These are phyloP conservation scores for Pangasianodon gigas DNA, from an alignment of 2,113 vertebrate genomes.

Conservation along the genomic window DNA sequence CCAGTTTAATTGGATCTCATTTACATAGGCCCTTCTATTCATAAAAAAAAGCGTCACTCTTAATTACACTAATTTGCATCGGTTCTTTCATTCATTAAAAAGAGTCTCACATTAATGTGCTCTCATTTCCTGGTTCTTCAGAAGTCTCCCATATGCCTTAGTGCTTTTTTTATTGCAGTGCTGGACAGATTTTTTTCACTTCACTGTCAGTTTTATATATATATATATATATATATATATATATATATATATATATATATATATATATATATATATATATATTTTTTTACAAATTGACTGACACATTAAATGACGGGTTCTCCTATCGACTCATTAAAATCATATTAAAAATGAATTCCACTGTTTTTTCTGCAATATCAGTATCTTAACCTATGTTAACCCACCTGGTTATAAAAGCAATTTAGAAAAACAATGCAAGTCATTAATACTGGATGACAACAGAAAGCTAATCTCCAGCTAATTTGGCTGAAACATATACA, in stretches of 20 bases:
- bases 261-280: too few species aligned
- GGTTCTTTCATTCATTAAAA: conserved; percentile 41
- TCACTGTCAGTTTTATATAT: background rate
- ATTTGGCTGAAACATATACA: background rate
- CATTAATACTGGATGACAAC: background rate
- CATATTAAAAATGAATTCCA: background rate
- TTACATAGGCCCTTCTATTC: conserved; percentile 38
- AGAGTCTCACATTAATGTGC: conserved; percentile 3
- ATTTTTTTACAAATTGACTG: background rate
- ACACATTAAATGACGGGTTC: too few species aligned
- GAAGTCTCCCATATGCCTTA: background rate
- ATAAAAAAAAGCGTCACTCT: conserved; percentile 37
- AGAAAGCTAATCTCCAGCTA: background rate
- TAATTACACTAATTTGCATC: conserved; percentile 41
- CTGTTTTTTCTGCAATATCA: background rate
- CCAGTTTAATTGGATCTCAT: conserved; percentile 34
- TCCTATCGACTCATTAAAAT: background rate
- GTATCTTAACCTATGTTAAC: background rate
- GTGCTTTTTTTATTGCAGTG: background rate
- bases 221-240: too few species aligned
- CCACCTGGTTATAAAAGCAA: background rate
- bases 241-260: too few species aligned
- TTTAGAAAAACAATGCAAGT: background rate
- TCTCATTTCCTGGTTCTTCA: conserved; percentile 13
- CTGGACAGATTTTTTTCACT: background rate